Evolutionary conservation across 2,888 invertebrate species (phyloP).

Genomic region (Tenthredo livida): DNA sequence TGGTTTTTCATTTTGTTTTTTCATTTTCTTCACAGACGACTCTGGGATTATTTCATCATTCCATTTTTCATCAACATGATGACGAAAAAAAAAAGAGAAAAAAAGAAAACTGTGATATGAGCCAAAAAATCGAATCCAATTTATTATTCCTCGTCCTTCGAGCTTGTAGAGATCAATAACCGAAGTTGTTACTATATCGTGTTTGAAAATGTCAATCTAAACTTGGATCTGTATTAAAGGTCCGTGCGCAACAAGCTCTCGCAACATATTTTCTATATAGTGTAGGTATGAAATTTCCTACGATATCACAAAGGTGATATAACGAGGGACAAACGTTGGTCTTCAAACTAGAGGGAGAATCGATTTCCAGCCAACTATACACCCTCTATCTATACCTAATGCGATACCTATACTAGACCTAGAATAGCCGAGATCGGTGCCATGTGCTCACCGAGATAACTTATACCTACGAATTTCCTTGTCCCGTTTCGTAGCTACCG

Average conservation of each 20-base stretch:
- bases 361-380: slow-evolving; percentile 17
- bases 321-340: slow-evolving; percentile 21
- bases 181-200: background rate
- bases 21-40: background rate
- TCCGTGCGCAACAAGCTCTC: background rate
- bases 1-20: background rate
- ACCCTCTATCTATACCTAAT: background rate
- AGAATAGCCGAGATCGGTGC: background rate
- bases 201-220: background rate
- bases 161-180: background rate
- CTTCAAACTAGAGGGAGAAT: slow-evolving; percentile 37
- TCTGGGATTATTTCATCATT: background rate
- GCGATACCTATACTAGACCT: background rate
- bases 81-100: too few relatives aligned
- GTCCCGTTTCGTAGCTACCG: background rate
- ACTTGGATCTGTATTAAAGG: background rate
- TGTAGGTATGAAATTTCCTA: background rate
- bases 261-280: background rate
- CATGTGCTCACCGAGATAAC: slow-evolving; percentile 28
- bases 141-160: background rate
- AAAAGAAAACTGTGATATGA: background rate
- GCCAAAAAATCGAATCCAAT: background rate
- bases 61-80: background rate
- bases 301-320: background rate
- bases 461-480: background rate